Conservation (phyloP, 2,888 invertebrate species). For the Temnothorax unifasciatus region DNA sequence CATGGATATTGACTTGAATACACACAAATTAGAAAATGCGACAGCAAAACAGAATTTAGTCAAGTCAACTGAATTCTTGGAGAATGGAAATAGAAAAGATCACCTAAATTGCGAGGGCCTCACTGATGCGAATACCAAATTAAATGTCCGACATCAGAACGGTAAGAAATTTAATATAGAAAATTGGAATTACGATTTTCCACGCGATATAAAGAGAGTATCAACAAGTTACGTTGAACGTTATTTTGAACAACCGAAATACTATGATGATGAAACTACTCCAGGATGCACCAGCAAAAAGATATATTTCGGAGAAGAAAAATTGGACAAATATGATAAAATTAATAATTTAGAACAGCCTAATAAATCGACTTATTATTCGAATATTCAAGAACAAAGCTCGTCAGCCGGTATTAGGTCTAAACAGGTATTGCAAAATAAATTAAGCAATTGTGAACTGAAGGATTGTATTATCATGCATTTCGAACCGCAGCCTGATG, state of each 20-base stretch:
- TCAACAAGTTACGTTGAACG: slow-evolving; percentile 85
- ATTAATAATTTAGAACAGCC: slow-evolving; percentile 81
- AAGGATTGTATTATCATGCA: slow-evolving; percentile 68
- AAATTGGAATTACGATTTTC: slow-evolving; percentile 78
- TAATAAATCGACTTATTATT: slow-evolving; percentile 74
- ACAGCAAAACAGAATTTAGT: slow-evolving; percentile 80
- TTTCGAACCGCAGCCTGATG: slow-evolving; percentile 67
- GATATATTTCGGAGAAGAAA: slow-evolving; percentile 75
- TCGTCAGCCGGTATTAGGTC: slow-evolving; percentile 57
- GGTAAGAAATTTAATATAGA: slow-evolving; percentile 78
- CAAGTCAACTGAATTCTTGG: slow-evolving; percentile 83
- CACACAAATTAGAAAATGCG: slow-evolving; percentile 80
- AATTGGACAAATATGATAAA: slow-evolving; percentile 75
- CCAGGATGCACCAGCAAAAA: slow-evolving; percentile 70
- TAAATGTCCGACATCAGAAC: slow-evolving; percentile 74
- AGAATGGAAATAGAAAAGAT: slow-evolving; percentile 78
- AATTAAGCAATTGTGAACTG: slow-evolving; percentile 73
- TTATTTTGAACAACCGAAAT: slow-evolving; percentile 84
- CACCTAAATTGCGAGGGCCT: slow-evolving; percentile 70
- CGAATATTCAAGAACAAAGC: slow-evolving; percentile 81
- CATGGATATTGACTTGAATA: slow-evolving; percentile 83
- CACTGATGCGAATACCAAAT: slow-evolving; percentile 62
- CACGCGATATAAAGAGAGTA: slow-evolving; percentile 80
- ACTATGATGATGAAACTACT: slow-evolving; percentile 78
- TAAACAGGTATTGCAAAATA: slow-evolving; percentile 64